Evolutionary conservation across 2,888 invertebrate species (phyloP).

Genomic region (Callyntrura guangdongensis): DNA sequence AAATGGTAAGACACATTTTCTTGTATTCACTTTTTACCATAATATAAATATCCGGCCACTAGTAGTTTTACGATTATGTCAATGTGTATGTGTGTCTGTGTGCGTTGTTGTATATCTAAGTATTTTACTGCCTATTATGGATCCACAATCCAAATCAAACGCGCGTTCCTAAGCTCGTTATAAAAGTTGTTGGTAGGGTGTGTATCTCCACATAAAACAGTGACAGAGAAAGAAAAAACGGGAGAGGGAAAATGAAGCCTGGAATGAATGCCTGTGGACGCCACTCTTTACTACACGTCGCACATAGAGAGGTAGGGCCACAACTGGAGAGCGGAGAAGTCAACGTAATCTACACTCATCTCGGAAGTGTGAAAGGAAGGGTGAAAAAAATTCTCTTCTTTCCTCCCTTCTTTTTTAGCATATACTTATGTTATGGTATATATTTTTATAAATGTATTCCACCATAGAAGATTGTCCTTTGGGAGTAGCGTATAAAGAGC

Average conservation of each 20-base stretch:
- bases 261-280: neutral
- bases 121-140: conserved; percentile 56
- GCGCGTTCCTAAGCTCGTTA: neutral
- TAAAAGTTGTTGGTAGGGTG: neutral
- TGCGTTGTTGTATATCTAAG: conserved; percentile 2
- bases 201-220: neutral
- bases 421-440: neutral
- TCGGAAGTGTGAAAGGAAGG: conserved; percentile 80
- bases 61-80: conserved; percentile 22
- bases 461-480: conserved; percentile 67
- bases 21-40: conserved; percentile 29
- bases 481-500: conserved; percentile 75
- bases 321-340: conserved; percentile 2
- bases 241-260: neutral
- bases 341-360: conserved; percentile 77
- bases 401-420: conserved; percentile 43
- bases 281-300: conserved; percentile 19
- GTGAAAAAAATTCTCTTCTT: conserved; percentile 75
- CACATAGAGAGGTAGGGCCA: too few relatives aligned
- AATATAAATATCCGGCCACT: neutral
- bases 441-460: neutral
- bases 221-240: neutral
- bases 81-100: neutral
- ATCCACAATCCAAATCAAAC: conserved; percentile 30
- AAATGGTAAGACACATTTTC: conserved; percentile 12